Conservation (phyloP, 2,113 vertebrate species). For the Oriolus oriolus region DNA sequence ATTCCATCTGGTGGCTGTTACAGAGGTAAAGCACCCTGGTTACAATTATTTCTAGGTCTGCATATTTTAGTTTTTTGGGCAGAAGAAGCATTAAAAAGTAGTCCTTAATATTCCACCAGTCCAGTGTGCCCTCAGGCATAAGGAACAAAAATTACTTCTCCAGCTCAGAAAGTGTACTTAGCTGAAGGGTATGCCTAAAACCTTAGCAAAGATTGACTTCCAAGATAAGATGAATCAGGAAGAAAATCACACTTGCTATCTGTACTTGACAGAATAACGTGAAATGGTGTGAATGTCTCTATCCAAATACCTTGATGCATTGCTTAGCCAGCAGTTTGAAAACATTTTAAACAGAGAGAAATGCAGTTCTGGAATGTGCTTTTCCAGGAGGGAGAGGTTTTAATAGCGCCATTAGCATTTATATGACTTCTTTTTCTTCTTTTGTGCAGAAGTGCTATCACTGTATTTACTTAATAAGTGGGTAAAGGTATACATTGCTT, state of each 20-base stretch:
- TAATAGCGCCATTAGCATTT: not conserved
- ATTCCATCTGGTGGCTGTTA: not conserved
- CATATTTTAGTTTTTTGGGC: not conserved
- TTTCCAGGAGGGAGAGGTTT: not conserved
- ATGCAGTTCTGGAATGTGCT: not conserved
- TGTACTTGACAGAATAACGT: not conserved
- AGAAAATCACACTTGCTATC: slow-evolving; percentile 26
- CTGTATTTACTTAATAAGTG: not conserved
- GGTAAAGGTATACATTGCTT: not conserved
- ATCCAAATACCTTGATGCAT: not conserved
- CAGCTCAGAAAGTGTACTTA: not conserved
- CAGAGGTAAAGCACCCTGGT: not conserved
- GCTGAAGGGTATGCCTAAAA: slow-evolving; percentile 7
- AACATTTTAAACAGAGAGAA: not conserved
- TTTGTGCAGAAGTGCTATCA: not conserved
- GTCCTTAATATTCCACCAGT: not conserved
- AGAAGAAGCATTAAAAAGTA: not conserved
- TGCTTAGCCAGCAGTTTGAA: slow-evolving; percentile 26
- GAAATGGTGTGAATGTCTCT: slow-evolving; percentile 1
- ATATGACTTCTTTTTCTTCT: not conserved
- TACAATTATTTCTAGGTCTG: not conserved
- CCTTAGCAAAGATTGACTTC: slow-evolving; percentile 19
- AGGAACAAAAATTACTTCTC: not conserved
- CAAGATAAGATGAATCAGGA: slow-evolving; percentile 26
- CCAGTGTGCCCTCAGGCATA: not conserved